Percentiles rank a stretch among this genome's conserved stretches.
phyloP scores from a whole-genome alignment of 92 coral and sea anemone species.

The Anthopleura xanthogrammica region DNA sequence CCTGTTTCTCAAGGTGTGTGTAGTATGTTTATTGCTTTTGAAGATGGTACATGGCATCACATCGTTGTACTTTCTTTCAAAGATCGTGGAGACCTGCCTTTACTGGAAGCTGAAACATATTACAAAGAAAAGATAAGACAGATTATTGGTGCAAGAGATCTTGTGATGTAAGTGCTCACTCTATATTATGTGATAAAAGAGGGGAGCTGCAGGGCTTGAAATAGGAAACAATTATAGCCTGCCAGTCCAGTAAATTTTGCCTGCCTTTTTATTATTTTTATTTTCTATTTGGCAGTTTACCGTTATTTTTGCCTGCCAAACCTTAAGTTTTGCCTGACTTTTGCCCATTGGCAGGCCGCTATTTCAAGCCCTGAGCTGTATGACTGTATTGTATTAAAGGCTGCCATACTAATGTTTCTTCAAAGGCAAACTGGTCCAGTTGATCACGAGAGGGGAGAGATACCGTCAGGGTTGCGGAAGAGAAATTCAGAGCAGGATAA shows the following conservation, averaged over 20 bases:
- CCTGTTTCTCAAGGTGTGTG: slow-evolving; percentile 76
- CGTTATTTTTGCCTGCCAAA: too few species aligned
- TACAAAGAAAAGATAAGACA: slow-evolving; percentile 75
- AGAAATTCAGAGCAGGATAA: not conserved
- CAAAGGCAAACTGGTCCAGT: not conserved
- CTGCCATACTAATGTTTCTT: not conserved
- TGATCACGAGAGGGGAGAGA: not conserved
- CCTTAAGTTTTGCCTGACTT: too few species aligned
- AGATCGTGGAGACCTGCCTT: slow-evolving; percentile 77
- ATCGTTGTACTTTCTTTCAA: not conserved
- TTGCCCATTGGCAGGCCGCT: too few species aligned
- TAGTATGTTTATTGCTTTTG: not conserved
- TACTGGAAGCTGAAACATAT: slow-evolving; percentile 61
- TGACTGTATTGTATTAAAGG: too few species aligned
- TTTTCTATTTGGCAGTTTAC: too few species aligned
- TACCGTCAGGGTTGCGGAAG: not conserved
- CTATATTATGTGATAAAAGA: too few species aligned
- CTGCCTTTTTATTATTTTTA: too few species aligned
- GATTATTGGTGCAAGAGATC: slow-evolving; percentile 71
- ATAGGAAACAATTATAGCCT: too few species aligned
- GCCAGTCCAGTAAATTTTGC: too few species aligned
- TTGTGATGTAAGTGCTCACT: slow-evolving; percentile 58
- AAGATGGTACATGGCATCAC: too few species aligned
- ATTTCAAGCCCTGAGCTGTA: too few species aligned
- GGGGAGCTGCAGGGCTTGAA: not conserved